Conservation (phyloP, 1,140 invertebrate species). For the Hyposmocoma kahamanoa region DNA sequence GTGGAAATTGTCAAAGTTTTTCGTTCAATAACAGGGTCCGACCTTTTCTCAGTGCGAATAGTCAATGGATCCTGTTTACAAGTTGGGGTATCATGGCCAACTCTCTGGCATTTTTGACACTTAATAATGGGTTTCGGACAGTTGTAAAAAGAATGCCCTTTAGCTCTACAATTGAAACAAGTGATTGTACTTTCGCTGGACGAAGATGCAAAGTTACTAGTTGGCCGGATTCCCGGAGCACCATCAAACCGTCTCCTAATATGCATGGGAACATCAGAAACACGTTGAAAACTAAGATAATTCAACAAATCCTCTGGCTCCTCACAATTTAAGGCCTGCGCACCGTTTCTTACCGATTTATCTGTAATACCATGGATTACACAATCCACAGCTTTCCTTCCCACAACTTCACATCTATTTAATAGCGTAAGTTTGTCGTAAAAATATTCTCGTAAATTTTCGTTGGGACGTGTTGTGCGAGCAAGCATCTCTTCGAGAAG, state of each 20-base stretch:
- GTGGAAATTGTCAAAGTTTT: background rate
- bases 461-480: background rate
- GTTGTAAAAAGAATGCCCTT: conserved; percentile 3
- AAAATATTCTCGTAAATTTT: background rate
- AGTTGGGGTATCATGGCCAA: conserved; percentile 3
- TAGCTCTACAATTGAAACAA: conserved; percentile 7
- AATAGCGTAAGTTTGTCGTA: background rate
- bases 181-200: background rate
- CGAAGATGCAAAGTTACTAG: background rate
- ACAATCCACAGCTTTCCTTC: background rate
- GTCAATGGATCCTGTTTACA: conserved; percentile 4
- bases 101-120: conserved; percentile 3
- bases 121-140: conserved; percentile 4
- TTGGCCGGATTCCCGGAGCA: background rate
- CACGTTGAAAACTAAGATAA: background rate
- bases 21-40: background rate
- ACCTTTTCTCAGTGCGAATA: background rate
- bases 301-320: conserved; percentile 8
- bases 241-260: background rate
- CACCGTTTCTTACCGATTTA: conserved; percentile 4
- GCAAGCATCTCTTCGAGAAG: conserved; percentile 1
- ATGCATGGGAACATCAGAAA: background rate
- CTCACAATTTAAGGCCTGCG: conserved; percentile 5
- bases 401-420: background rate
- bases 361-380: background rate